These are phyloP conservation scores for Masnerella sp. DNA, from an alignment of 2,888 invertebrate species.

Conservation along the genomic window DNA sequence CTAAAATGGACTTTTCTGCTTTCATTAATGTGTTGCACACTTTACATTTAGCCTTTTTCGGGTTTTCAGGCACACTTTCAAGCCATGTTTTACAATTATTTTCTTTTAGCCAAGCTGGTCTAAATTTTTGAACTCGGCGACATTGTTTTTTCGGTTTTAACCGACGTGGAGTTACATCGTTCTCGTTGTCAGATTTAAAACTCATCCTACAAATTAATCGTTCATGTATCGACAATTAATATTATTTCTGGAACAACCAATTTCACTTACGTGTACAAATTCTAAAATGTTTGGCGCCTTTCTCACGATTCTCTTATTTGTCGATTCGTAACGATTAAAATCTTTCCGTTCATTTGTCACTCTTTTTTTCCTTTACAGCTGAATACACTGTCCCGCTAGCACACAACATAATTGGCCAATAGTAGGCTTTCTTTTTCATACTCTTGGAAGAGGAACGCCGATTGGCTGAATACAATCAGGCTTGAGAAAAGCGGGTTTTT, in stretches of 20 bases:
- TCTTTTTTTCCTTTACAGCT: constrained; percentile 5
- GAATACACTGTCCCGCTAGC: constrained; percentile 6
- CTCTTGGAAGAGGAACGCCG: constrained; percentile 10
- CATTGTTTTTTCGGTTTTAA: constrained; percentile 17
- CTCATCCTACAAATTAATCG: constrained; percentile 10
- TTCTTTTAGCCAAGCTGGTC: constrained; percentile 16
- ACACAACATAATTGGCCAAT: constrained; percentile 3
- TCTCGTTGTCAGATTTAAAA: constrained; percentile 16
- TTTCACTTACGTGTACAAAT: constrained; percentile 4
- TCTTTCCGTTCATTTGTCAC: constrained; percentile 7
- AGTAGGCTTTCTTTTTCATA: constrained; percentile 10
- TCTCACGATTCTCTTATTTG: constrained; percentile 8
- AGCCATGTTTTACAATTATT: constrained; percentile 15
- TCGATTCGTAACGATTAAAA: constrained; percentile 8
- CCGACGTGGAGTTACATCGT: constrained; percentile 10
- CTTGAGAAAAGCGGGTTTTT: constrained; percentile 6
- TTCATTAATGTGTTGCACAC: constrained; percentile 9
- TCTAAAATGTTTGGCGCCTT: constrained; percentile 3
- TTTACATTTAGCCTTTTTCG: constrained; percentile 15
- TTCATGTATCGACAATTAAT: constrained; percentile 1
- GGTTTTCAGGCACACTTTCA: constrained; percentile 20
- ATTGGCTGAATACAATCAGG: constrained; percentile 14
- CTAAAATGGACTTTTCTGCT: constrained; percentile 12
- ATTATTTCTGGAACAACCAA: constrained; percentile 4
- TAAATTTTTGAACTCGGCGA: constrained; percentile 16